Evolutionary conservation across 2,888 invertebrate genomes (phyloP), one percentile per base, ranked within the genome.

Genomic region (Meandrusa payeni): DNA sequence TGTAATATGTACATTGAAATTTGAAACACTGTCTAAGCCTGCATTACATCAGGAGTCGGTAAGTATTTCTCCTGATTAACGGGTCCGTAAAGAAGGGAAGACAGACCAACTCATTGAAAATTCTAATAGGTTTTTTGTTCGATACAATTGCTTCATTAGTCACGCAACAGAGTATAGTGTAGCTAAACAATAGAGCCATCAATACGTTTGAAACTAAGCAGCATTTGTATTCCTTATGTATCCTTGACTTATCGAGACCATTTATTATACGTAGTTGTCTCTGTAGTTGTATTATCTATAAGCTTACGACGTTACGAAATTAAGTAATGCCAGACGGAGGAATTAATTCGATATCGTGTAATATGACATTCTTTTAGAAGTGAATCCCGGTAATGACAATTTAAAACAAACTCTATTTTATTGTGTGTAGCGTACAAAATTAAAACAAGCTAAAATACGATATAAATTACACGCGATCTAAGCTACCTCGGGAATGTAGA

Each of bases 391-490:
- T n/a, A n/a, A n/a, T n/a, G 5, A 20, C 26, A 47, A 33, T 40
- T 20, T 20, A 48, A 51, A 51, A 46, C 7, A 20, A 20, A 43
- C 51, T 47, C 42, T 55, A 32, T 26, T 1, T 3, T 1, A 1
- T 27, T 32, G 10, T 2, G 0, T 1, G 6, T 5, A 38, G 12
- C 15, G 1, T 19, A 20, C 20, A 32, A 32, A 42, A 32, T 38
- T 5, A 9, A 32, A 32, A 3, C 4, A 3, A 12, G 6, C n/a
- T 26, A 26, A 26, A 49, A 51, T 45, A 52, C 52, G 55, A 64
- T 65, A 70, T 69, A 72, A 69, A 69, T 65, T 65, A 63, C 65
- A 55, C 52, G 61, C 55, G 61, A 61, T 68, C 66, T 69, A 66
- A 69, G 59, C 64, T 57, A 58, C 54, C 60, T 46, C 46, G 54